phyloP scores from a whole-genome alignment of 2,113 vertebrate genomes.

The Prionailurus bengalensis region DNA sequence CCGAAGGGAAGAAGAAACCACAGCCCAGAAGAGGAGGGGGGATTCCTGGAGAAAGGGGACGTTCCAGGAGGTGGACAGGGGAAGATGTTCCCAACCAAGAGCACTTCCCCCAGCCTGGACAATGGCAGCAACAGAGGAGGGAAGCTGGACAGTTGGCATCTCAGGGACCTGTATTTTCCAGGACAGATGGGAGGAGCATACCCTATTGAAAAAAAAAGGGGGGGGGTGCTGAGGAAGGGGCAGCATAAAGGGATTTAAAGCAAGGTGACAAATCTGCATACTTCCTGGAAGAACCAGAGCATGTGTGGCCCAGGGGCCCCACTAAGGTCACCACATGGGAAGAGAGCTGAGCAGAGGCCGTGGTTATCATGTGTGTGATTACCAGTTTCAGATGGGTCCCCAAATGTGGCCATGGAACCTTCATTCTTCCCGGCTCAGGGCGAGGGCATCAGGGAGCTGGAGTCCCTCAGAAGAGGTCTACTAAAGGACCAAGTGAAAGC shows the following conservation, averaged over 20 bases:
- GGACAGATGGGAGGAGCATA: neutral
- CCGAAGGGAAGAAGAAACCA: neutral
- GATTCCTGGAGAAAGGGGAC: neutral
- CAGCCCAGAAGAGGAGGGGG: neutral
- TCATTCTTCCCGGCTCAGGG: neutral
- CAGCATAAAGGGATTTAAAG: neutral
- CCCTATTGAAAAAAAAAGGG: neutral
- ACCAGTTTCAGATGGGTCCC: neutral
- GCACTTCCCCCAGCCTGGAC: neutral
- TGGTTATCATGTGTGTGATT: no score
- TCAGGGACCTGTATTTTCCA: neutral
- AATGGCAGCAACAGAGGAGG: neutral
- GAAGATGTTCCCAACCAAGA: neutral
- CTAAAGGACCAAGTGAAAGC: neutral
- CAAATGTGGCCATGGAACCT: rapidly evolving
- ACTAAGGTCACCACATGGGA: neutral
- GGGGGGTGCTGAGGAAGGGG: no score
- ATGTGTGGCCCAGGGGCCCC: no score
- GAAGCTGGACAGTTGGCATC: no score
- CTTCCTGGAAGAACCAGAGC: neutral
- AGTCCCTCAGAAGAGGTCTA: neutral
- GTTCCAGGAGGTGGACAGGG: neutral
- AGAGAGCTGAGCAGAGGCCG: neutral
- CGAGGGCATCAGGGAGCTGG: rapidly evolving
- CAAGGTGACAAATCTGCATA: neutral